Evolutionary conservation across 2,797 vertebrate genomes (phyloP).

Genomic region (Chanos chanos): DNA sequence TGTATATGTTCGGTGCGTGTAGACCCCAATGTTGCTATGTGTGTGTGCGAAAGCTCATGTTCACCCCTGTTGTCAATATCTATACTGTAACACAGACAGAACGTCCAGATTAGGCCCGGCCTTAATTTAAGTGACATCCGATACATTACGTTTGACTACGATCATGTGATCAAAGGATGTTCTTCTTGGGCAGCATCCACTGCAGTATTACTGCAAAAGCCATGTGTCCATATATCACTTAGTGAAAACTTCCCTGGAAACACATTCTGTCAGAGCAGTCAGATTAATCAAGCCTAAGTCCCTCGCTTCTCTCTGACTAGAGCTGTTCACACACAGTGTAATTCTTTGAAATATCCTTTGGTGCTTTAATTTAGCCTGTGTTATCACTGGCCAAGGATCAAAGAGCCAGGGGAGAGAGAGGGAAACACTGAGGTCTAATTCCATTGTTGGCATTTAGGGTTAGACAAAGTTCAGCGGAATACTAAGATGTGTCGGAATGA

Average conservation of each 20-base stretch:
- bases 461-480: conserved; percentile 82
- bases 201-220: conserved; percentile 49
- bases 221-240: conserved; percentile 81
- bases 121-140: too few relatives aligned
- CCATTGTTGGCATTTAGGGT: conserved; percentile 81
- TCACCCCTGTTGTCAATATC: too few relatives aligned
- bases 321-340: conserved; percentile 67
- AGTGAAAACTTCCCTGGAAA: conserved; percentile 91
- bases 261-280: conserved; percentile 72
- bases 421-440: conserved; percentile 83
- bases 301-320: conserved; percentile 69
- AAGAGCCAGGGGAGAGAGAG: conserved; percentile 70
- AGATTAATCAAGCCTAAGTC: conserved; percentile 79
- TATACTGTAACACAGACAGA: too few relatives aligned
- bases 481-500: conserved; percentile 64
- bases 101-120: too few relatives aligned
- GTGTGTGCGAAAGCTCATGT: background rate
- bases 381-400: conserved; percentile 86
- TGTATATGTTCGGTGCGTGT: background rate
- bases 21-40: background rate
- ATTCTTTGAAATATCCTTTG: conserved; percentile 76
- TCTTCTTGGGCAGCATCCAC: conserved; percentile 45
- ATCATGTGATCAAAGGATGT: conserved; percentile 16
- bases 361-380: conserved; percentile 80
- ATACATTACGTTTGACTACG: conserved; percentile 18